Percentiles rank a stretch among this genome's conserved stretches.
Evolutionary conservation across 1,140 invertebrate genomes (phyloP).

Genomic region (Alviniconcha marisindica): DNA sequence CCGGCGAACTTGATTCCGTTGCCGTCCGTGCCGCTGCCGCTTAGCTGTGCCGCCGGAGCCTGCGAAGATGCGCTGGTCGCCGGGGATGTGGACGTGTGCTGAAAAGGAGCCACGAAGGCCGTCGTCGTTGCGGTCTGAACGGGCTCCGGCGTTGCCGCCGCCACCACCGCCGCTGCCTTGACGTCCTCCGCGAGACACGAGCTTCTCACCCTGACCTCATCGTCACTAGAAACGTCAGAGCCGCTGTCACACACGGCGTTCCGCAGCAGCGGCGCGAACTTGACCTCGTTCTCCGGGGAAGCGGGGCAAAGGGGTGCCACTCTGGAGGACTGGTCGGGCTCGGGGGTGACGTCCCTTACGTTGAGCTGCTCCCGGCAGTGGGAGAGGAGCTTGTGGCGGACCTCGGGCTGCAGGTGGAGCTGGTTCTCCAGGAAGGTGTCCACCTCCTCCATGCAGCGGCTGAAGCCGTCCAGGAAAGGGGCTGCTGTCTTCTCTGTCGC

Average conservation of each 20-base stretch:
- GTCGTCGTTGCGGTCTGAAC: neutral
- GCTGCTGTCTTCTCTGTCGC: neutral
- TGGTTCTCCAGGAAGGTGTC: slow-evolving; percentile 31
- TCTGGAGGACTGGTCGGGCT: neutral
- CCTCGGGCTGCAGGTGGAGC: slow-evolving; percentile 23
- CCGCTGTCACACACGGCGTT: neutral
- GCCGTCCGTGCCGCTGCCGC: neutral
- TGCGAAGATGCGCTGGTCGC: neutral
- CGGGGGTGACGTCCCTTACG: neutral
- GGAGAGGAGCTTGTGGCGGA: slow-evolving; percentile 29
- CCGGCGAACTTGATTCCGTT: slow-evolving; percentile 4
- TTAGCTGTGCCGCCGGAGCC: neutral
- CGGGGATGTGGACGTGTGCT: neutral
- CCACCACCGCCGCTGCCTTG: neutral
- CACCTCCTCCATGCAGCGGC: slow-evolving; percentile 32
- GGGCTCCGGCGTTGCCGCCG: neutral
- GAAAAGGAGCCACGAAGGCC: slow-evolving; percentile 33
- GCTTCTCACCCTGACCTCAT: neutral
- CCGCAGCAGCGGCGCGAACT: neutral
- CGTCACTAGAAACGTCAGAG: neutral
- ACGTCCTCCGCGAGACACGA: neutral
- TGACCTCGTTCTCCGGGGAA: neutral
- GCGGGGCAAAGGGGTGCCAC: neutral
- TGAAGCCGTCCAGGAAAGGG: slow-evolving; percentile 28
- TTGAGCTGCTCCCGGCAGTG: slow-evolving; percentile 22